A percentile compares a stretch with the other conserved stretches of the same genome.
phyloP scores from a whole-genome alignment of 2,797 vertebrate species.

The Zalophus californianus region DNA sequence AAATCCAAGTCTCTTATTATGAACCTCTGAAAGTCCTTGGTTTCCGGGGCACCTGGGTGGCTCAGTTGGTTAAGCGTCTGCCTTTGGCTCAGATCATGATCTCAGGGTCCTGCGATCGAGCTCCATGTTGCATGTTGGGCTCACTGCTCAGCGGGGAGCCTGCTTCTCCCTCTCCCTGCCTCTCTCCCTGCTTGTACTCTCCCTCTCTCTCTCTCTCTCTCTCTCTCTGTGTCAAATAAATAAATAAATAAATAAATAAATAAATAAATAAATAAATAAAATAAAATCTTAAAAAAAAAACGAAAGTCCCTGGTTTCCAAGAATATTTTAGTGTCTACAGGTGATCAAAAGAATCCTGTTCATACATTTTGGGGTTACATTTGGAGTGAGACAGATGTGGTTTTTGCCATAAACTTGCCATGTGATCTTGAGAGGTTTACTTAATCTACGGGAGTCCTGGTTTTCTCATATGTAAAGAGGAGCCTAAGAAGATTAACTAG shows the following conservation, averaged over 20 bases:
- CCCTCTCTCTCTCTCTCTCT: too few species aligned
- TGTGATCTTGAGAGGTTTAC: constrained; percentile 36
- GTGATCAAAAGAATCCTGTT: not conserved
- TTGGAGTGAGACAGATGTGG: not conserved
- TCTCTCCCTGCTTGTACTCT: too few species aligned
- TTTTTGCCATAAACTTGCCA: not conserved
- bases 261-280: too few species aligned
- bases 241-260: too few species aligned
- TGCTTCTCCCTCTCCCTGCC: too few species aligned
- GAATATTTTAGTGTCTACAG: constrained; percentile 22
- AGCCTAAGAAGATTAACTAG: not conserved
- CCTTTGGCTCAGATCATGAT: too few species aligned
- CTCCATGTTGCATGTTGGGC: too few species aligned
- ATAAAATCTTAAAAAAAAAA: too few species aligned
- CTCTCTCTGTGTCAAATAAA: too few species aligned
- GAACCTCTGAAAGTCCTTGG: not conserved
- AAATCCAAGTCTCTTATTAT: constrained; percentile 20
- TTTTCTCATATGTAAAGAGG: constrained; percentile 50
- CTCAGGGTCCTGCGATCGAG: too few species aligned
- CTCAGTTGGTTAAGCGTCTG: too few species aligned
- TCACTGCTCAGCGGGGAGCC: too few species aligned
- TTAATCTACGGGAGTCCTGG: not conserved
- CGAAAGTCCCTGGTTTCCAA: not conserved
- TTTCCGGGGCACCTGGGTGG: not conserved
- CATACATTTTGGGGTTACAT: not conserved